These are phyloP conservation scores for Puma concolor DNA, from an alignment of 2,113 vertebrate species.

Conservation along the genomic window DNA sequence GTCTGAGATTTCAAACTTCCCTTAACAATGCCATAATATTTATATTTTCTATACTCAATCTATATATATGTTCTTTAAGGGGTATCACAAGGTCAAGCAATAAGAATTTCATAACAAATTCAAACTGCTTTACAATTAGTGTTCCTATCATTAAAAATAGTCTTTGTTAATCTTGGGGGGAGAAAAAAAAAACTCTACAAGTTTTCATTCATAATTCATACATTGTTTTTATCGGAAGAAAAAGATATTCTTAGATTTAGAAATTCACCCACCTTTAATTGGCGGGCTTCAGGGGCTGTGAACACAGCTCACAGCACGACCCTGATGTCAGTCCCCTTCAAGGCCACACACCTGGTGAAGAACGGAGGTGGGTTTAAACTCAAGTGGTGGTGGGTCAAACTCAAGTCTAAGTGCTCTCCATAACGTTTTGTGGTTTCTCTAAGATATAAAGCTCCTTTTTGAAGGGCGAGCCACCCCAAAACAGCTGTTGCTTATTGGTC, in stretches of 20 bases:
- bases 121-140: background rate
- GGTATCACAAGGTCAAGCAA: background rate
- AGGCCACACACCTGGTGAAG: background rate
- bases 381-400: too few species aligned
- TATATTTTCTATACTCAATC: background rate
- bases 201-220: background rate
- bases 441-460: background rate
- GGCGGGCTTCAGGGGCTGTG: constrained; percentile 55
- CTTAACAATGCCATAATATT: background rate
- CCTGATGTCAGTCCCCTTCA: constrained; percentile 63
- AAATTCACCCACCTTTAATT: constrained; percentile 58
- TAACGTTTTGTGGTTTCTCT: background rate
- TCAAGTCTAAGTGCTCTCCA: background rate
- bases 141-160: background rate
- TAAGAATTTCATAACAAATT: background rate
- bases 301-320: constrained; percentile 77
- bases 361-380: background rate
- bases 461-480: background rate
- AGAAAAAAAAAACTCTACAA: background rate
- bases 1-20: background rate
- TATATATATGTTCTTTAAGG: background rate
- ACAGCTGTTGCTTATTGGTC: background rate
- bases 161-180: background rate
- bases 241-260: background rate
- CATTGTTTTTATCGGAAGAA: background rate